Base-by-base conservation (phyloP, 2,113 vertebrate species). In the Aphyosemion australe region DNA sequence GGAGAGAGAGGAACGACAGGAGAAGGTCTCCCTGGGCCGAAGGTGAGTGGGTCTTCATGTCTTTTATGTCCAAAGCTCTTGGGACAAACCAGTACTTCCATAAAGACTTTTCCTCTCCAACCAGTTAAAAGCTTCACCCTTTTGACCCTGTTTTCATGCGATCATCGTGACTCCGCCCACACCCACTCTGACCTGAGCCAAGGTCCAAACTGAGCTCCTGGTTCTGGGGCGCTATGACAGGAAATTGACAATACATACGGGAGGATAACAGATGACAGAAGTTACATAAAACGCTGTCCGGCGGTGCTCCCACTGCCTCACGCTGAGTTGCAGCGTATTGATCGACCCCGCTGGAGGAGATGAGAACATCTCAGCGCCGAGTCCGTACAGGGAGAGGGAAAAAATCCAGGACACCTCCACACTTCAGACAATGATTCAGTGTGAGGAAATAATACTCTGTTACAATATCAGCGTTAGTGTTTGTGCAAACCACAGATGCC, bases 21-120 rank as follows among this genome's bases (percentile, higher is more conserved):
- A 82, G 95, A 97, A 87, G 95, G 95, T 16, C 85, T 94, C 20
- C 95, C 94, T 68, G 95, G 95, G 76, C 76, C 93, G 70, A 97
- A 97, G 93, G 95, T 97, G 90, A 57, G 79, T 64, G 50, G 14
- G 1, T 10, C 15, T 49, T 54, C 18, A 19, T 18, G 46, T 56
- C 5, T 78, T 72, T 54, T 32, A 46, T 61, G 45, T 66, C 20
- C 34, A 19, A 11, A 34, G 12, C 54, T 80, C 16, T 37, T 14
- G 16, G 26, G 39, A 43, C 45, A 47, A 12, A 37, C 46, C 45
- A 13, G 31, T 21, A 39, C 63, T 65, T 65, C 9, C 10, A 43
- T 9, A 7, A 41, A 48, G 11, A 39, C 26, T 26, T 12, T 5
- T 20, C 8, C 31, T 41, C 48, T 47, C 7, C 6, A 47, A n/a